phyloP scores from a whole-genome alignment of 1,140 invertebrate genomes.

The Uloborus diversus region DNA sequence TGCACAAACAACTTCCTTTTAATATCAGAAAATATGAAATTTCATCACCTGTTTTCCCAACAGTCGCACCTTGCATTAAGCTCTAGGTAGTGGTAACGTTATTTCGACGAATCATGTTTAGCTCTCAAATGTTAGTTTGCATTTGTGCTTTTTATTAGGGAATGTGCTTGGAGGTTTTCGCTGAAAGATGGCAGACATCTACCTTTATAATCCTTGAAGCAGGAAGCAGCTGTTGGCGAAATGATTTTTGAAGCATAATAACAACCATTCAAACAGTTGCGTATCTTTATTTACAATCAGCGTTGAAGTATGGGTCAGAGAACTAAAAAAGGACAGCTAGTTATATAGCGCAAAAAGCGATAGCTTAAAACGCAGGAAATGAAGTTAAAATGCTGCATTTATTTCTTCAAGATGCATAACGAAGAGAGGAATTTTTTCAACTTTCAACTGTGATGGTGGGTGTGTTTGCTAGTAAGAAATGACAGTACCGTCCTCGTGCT shows the following conservation, averaged over 20 bases:
- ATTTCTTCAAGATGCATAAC: background rate
- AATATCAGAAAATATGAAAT: background rate
- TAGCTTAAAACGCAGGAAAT: constrained; percentile 1
- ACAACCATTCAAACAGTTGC: background rate
- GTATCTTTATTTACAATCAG: constrained; percentile 47
- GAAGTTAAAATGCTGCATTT: background rate
- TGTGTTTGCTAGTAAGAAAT: too few species aligned
- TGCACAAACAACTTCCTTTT: constrained; percentile 6
- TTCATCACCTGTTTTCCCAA: constrained; percentile 7
- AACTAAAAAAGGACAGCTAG: constrained; percentile 32
- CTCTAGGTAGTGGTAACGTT: too few species aligned
- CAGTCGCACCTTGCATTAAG: background rate
- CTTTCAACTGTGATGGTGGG: too few species aligned
- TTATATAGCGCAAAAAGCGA: constrained; percentile 22
- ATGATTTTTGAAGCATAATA: background rate
- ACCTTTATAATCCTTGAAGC: constrained; percentile 8
- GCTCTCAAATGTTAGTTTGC: background rate
- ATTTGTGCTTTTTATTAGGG: constrained; percentile 1
- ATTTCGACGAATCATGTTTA: background rate
- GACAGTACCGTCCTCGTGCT: too few species aligned
- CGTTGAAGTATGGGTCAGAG: constrained; percentile 19
- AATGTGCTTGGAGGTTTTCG: background rate
- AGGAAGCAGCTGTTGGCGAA: constrained; percentile 16
- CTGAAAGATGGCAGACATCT: constrained; percentile 2
- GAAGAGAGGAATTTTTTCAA: too few species aligned